Percentiles rank a stretch among this genome's conserved stretches.
These are phyloP conservation scores for Stichodactyla helianthus DNA, from an alignment of 64 coral and sea anemone genomes.

Conservation along the genomic window DNA sequence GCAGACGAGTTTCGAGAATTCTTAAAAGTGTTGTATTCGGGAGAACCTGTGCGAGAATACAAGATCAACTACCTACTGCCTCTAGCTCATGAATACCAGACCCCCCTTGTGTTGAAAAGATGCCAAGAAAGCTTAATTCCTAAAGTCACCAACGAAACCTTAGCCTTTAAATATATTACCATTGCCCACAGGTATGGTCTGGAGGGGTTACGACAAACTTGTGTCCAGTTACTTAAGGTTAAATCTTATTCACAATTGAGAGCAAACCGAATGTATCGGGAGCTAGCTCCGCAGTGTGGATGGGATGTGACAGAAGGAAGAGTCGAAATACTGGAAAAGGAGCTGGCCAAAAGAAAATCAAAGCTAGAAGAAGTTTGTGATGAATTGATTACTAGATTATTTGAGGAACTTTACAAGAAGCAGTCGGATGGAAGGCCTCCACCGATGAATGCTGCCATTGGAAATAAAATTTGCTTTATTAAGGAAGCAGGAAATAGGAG, in stretches of 20 bases:
- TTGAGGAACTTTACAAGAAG: constrained; percentile 22
- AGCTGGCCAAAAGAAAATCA: background rate
- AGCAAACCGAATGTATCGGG: constrained; percentile 23
- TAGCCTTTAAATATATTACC: constrained; percentile 28
- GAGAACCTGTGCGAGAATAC: constrained; percentile 18
- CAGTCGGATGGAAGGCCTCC: constrained; percentile 8
- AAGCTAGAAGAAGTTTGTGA: constrained; percentile 8
- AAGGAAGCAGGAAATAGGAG: constrained; percentile 14
- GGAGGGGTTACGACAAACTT: background rate
- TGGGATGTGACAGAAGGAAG: constrained; percentile 17
- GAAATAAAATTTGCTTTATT: constrained; percentile 22
- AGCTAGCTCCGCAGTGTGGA: constrained; percentile 16
- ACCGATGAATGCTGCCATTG: constrained; percentile 24
- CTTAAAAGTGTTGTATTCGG: constrained; percentile 24
- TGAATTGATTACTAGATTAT: constrained; percentile 15
- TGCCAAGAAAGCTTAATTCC: constrained; percentile 26
- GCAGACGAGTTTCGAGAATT: constrained; percentile 26
- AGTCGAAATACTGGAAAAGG: constrained; percentile 9
- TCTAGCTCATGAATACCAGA: constrained; percentile 17
- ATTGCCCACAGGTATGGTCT: constrained; percentile 23
- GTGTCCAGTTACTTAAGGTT: constrained; percentile 12
- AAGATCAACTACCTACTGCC: constrained; percentile 24
- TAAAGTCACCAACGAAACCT: constrained; percentile 24
- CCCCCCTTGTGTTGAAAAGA: background rate
- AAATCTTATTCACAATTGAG: background rate